These are phyloP conservation scores for Doris montereyensis DNA, from an alignment of 2,888 invertebrate genomes.

Conservation along the genomic window DNA sequence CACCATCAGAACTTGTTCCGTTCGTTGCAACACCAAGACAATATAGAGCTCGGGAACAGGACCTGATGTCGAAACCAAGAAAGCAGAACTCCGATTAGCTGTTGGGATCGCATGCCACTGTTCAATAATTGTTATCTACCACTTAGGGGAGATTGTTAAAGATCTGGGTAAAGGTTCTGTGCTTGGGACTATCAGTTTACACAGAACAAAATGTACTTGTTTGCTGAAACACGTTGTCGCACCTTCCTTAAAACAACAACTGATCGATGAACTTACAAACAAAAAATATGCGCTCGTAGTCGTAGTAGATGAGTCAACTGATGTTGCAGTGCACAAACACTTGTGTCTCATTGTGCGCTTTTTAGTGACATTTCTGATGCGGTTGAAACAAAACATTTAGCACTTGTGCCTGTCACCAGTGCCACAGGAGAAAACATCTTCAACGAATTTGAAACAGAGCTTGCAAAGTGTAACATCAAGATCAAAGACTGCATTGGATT, in stretches of 20 bases:
- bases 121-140: not conserved
- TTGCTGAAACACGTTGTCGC: not conserved
- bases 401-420: not conserved
- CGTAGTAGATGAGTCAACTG: no score
- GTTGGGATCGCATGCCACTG: not conserved
- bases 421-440: not conserved
- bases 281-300: no score
- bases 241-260: not conserved
- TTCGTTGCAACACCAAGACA: not conserved
- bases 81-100: not conserved
- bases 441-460: not conserved
- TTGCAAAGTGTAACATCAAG: not conserved
- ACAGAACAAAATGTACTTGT: not conserved
- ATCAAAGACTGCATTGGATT: not conserved
- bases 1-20: no score
- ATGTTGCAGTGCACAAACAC: not conserved
- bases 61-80: no score
- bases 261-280: not conserved
- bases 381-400: not conserved
- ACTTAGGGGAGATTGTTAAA: not conserved
- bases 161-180: not conserved
- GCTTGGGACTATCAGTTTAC: not conserved
- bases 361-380: not conserved
- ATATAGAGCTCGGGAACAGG: not conserved
- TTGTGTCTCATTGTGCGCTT: not conserved